phyloP scores from a whole-genome alignment of 2,888 invertebrate species.

The Cephus runcator region DNA sequence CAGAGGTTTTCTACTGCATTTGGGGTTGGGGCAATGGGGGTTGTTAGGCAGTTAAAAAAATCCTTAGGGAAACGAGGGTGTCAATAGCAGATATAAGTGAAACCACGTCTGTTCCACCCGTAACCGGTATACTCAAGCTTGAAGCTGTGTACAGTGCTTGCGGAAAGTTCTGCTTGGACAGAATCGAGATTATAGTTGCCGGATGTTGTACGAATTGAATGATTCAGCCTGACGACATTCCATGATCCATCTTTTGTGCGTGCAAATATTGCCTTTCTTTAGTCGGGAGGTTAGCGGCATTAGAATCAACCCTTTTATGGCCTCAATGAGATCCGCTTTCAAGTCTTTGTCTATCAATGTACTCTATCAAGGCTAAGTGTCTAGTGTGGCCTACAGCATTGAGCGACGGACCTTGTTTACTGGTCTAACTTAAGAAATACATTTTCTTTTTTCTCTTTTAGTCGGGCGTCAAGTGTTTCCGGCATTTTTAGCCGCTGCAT shows the following conservation, averaged over 20 bases:
- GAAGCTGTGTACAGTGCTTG: neutral
- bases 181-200: conserved; percentile 33
- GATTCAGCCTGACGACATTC: conserved; percentile 62
- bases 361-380: conserved; percentile 56
- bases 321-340: conserved; percentile 53
- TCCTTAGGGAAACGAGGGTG: neutral
- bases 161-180: neutral
- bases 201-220: conserved; percentile 63
- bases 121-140: neutral
- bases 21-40: neutral
- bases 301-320: conserved; percentile 52
- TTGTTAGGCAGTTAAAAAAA: neutral
- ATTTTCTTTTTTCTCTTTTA: neutral
- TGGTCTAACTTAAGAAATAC: neutral
- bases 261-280: conserved; percentile 62
- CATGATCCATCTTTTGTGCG: conserved; percentile 63
- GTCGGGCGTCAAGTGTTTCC: neutral
- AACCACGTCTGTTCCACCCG: neutral
- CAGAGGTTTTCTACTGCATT: neutral
- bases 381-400: conserved; percentile 55
- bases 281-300: conserved; percentile 47
- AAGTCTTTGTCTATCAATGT: conserved; percentile 58
- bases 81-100: neutral
- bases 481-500: neutral
- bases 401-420: conserved; percentile 17